Base-by-base conservation (phyloP, 2,797 vertebrate genomes). In the Microcaecilia unicolor region DNA sequence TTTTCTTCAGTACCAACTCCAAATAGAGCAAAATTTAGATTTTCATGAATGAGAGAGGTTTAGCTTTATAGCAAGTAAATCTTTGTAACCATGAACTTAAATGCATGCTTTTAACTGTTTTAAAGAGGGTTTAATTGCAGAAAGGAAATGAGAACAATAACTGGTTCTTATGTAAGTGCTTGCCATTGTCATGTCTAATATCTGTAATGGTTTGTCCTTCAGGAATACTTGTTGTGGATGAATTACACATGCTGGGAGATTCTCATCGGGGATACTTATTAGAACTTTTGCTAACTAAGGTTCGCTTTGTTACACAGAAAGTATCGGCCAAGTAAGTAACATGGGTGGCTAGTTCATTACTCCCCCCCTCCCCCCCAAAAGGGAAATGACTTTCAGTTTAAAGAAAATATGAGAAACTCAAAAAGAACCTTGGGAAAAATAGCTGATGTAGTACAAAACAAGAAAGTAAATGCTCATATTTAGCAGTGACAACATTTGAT, bases 161-260 rank as follows among this genome's bases (percentile, higher is more conserved):
- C 13, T 41, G 24, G 9, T 26, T 20, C 24, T 30, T 31, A 41
- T 33, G 6, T 13, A 37, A 15, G 20, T 38, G 10, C 6, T 44
- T 47, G 22, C 7, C 30, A 2, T 31, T 35, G n/a, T 8, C 37
- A 5, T n/a, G n/a, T n/a, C n/a, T 57, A 26, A 45, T 28, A 13
- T 51, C 5, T 24, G 29, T 41, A 41, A 15, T 49, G 15, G 31
- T n/a, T n/a, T n/a, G n/a, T n/a, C n/a, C n/a, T n/a, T n/a, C 32
- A 98, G 94, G 93, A 57, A 88, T 92, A 69, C 87, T 99, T 37
- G 92, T 98, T 40, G 92, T 98, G 15, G 93, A 98, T 58, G 95
- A 98, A 56, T 67, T 97, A 25, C 96, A 98, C 59, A 97, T 99
- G 95, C 56, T 97, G 44, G 93, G 93, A 43, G 96, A 98, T 52